Base-by-base conservation (phyloP, 1,140 invertebrate genomes). In the Tetraneura akinire region DNA sequence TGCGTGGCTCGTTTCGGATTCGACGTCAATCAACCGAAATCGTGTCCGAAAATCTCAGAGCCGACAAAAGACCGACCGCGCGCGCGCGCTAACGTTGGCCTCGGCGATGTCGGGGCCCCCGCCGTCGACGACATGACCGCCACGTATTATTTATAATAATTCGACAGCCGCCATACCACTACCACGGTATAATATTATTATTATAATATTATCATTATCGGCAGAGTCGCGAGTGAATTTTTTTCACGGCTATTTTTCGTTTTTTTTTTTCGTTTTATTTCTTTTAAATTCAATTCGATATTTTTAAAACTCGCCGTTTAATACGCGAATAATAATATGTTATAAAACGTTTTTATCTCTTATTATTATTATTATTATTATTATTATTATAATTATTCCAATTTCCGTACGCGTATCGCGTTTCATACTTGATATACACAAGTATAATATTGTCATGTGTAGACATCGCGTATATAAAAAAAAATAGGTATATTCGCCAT, bases 1-100 rank as follows among this genome's bases (percentile, higher is more conserved):
- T n/a, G n/a, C n/a, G n/a, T n/a, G n/a, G 23, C 11, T 29, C 68
- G 71, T 76, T 76, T 76, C 51, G 74, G 74, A 78, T 78, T 62
- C 74, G 18, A 78, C 74, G 74, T 78, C 74, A 78, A 78, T 78
- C 74, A 78, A 60, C 74, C 74, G 55, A 78, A 78, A 78, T 78
- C 53, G 55, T 78, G 53, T 78, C 55, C 51, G 74, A 57, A 78
- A 78, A 78, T 78, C 74, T 78, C 55, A n/a, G 55, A 60, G 74
- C 74, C 74, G 74, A 78, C 74, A 78, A 78, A 78, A 78, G 74
- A 78, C 55, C 16, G 37, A 13, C 23, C 32, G 21, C 45, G n/a
- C n/a, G n/a, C n/a, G n/a, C n/a, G n/a, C n/a, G n/a, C n/a, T n/a
- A n/a, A n/a, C 16, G 23, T 71, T 47, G 68, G 64, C 64, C 64